Percentiles rank a stretch among this genome's conserved stretches.
These are phyloP conservation scores for Pasiphila rectangulata DNA, from an alignment of 2,888 invertebrate genomes.

Conservation along the genomic window DNA sequence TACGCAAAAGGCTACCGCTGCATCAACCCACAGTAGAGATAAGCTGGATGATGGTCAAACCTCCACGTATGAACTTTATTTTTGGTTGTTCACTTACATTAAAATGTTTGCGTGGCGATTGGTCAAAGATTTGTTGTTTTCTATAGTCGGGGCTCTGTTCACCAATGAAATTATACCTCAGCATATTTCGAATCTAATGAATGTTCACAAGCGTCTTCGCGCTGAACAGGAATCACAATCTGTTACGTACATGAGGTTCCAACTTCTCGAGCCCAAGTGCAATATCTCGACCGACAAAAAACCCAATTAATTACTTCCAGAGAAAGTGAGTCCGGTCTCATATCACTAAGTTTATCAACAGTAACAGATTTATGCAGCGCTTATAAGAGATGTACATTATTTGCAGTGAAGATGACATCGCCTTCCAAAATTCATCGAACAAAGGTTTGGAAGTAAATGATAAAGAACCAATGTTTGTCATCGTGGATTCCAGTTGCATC, in stretches of 20 bases:
- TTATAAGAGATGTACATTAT: slow-evolving; percentile 49
- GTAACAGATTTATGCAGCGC: slow-evolving; percentile 38
- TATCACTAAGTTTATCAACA: slow-evolving; percentile 25
- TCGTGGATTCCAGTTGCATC: slow-evolving; percentile 47
- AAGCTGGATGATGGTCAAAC: slow-evolving; percentile 45
- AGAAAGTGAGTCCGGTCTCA: slow-evolving; percentile 34
- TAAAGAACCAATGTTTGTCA: slow-evolving; percentile 49
- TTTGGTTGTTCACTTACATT: slow-evolving; percentile 54
- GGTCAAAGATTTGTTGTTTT: slow-evolving; percentile 51
- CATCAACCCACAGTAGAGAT: slow-evolving; percentile 34
- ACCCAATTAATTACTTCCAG: slow-evolving; percentile 51
- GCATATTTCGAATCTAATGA: slow-evolving; percentile 55
- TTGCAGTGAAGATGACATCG: slow-evolving; percentile 54
- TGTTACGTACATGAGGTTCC: slow-evolving; percentile 52
- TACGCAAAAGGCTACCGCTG: slow-evolving; percentile 36
- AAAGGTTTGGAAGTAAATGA: slow-evolving; percentile 37
- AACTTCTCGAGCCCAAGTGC: slow-evolving; percentile 42
- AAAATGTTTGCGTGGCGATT: slow-evolving; percentile 58
- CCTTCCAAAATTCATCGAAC: slow-evolving; percentile 36
- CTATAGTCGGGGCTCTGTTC: slow-evolving; percentile 47
- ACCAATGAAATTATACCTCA: slow-evolving; percentile 50
- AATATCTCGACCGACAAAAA: slow-evolving; percentile 33
- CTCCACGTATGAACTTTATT: slow-evolving; percentile 61
- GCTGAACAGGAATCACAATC: slow-evolving; percentile 47
- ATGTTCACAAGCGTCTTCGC: slow-evolving; percentile 47